Conservation (phyloP, 2,888 invertebrate genomes). For the Volucella inanis region DNA sequence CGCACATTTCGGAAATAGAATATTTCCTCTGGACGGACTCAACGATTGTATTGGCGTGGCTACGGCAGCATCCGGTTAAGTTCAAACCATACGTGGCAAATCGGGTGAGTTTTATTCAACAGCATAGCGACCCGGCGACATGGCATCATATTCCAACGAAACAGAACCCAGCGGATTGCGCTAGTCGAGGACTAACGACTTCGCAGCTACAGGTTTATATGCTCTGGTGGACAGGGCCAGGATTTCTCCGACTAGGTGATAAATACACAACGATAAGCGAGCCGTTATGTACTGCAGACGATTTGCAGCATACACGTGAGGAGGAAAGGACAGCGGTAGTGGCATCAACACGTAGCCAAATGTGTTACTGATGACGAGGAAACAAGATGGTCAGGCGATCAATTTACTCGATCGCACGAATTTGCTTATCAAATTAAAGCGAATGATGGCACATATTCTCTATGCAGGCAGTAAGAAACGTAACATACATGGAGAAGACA, state of each 20-base stretch:
- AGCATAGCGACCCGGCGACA: constrained; percentile 14
- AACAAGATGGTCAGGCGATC: constrained; percentile 15
- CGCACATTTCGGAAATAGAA: constrained; percentile 10
- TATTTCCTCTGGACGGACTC: constrained; percentile 39
- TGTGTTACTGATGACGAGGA: constrained; percentile 15
- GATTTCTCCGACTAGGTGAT: constrained; percentile 21
- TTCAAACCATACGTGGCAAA: constrained; percentile 38
- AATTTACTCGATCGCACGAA: constrained; percentile 14
- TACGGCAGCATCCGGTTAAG: background rate
- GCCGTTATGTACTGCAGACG: constrained; percentile 10
- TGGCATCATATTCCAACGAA: too few species aligned
- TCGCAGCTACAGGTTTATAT: constrained; percentile 30
- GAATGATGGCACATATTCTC: constrained; percentile 28
- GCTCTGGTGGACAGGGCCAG: constrained; percentile 43
- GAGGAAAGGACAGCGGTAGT: constrained; percentile 34
- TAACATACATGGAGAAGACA: too few species aligned
- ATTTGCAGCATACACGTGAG: constrained; percentile 11
- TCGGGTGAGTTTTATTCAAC: constrained; percentile 34
- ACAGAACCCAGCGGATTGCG: too few species aligned
- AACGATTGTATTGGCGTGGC: constrained; percentile 30
- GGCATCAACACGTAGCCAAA: constrained; percentile 13
- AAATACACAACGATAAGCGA: background rate
- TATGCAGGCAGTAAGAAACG: constrained; percentile 19
- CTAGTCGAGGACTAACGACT: too few species aligned
- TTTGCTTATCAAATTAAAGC: constrained; percentile 12